A percentile compares a stretch with the other conserved stretches of the same genome.
Conservation (phyloP, 2,797 vertebrate species). For the Caiman crocodilus region DNA sequence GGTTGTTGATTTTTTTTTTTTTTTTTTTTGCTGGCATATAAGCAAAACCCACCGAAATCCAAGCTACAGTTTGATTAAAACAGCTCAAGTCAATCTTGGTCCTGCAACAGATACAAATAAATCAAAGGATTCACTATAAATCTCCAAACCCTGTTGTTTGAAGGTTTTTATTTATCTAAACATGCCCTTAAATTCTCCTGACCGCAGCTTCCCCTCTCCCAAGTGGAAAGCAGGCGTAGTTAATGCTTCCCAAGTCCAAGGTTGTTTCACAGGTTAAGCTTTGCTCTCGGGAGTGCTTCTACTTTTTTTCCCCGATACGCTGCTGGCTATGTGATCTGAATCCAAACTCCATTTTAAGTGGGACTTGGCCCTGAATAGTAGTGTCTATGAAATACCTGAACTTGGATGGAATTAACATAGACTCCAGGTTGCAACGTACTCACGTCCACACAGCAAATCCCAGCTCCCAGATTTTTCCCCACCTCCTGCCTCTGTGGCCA, state of each 20-base stretch:
- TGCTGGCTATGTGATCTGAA: constrained; percentile 49
- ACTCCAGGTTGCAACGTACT: background rate
- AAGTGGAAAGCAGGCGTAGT: constrained; percentile 60
- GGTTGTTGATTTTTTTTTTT: too few species aligned
- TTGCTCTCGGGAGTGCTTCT: constrained; percentile 42
- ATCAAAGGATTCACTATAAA: constrained; percentile 17
- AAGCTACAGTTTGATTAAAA: background rate
- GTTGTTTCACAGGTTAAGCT: constrained; percentile 66
- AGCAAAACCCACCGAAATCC: background rate
- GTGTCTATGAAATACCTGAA: background rate
- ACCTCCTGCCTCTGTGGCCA: background rate
- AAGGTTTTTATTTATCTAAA: constrained; percentile 32
- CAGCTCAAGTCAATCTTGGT: constrained; percentile 18
- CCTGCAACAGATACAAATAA: constrained; percentile 5
- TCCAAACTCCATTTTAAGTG: constrained; percentile 36
- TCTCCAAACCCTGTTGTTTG: constrained; percentile 14
- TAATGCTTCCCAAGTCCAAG: constrained; percentile 58
- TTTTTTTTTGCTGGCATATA: background rate
- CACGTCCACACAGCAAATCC: background rate
- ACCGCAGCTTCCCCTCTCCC: background rate
- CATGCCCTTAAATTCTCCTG: constrained; percentile 50
- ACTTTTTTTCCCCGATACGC: constrained; percentile 51
- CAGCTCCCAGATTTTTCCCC: background rate
- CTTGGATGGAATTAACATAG: background rate
- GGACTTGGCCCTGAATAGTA: background rate